A percentile compares a stretch with the other conserved stretches of the same genome.
Evolutionary conservation across 2,797 vertebrate species (phyloP).

Genomic region (Cygnus olor): DNA sequence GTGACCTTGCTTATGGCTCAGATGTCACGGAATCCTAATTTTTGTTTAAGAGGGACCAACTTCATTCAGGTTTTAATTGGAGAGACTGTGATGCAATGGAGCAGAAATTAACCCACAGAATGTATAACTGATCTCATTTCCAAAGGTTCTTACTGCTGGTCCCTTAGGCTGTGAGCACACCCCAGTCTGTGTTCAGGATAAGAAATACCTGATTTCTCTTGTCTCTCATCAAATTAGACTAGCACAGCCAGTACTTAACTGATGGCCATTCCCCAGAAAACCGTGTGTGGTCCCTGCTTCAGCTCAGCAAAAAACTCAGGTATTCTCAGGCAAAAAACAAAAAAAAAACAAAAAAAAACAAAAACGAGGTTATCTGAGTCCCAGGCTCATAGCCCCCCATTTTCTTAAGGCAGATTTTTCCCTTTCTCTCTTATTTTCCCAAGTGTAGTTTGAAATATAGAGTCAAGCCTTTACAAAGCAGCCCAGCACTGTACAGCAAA

Average conservation of each 20-base stretch:
- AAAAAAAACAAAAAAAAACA: too few species aligned
- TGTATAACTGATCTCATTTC: neutral
- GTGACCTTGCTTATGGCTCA: slow-evolving; percentile 36
- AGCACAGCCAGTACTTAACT: slow-evolving; percentile 10
- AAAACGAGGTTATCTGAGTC: neutral
- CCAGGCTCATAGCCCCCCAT: neutral
- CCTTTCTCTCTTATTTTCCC: neutral
- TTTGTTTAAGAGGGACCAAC: neutral
- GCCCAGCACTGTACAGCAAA: neutral
- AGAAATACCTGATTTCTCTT: slow-evolving; percentile 54
- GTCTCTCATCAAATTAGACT: slow-evolving; percentile 27
- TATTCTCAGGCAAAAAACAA: neutral
- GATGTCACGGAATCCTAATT: slow-evolving; percentile 37
- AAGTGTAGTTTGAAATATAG: neutral
- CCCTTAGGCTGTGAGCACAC: neutral
- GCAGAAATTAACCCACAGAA: slow-evolving; percentile 25
- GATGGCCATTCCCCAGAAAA: neutral
- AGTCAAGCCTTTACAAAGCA: neutral
- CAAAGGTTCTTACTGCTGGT: neutral
- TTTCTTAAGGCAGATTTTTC: neutral
- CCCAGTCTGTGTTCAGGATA: neutral
- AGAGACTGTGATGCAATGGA: neutral
- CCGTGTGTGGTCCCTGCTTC: slow-evolving; percentile 26
- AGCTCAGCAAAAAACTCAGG: neutral
- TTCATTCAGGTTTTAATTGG: slow-evolving; percentile 10